phyloP scores from a whole-genome alignment of 2,888 invertebrate species.

The Ectemnius lituratus region DNA sequence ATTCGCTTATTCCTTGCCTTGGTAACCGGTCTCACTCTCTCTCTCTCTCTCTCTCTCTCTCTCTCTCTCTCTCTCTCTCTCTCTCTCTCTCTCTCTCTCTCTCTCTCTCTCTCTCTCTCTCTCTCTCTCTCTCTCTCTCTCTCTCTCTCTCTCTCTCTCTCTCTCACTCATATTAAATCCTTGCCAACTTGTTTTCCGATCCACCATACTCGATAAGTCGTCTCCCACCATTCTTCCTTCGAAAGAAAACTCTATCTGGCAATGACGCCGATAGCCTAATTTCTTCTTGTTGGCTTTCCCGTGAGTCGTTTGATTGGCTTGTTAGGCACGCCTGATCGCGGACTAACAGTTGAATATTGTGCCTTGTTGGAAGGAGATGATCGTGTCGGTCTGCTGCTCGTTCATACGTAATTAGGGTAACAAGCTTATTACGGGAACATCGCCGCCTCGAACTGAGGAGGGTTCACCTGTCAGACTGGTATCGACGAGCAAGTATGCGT shows the following conservation, averaged over 20 bases:
- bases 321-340: neutral
- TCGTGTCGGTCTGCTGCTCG: constrained; percentile 22
- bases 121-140: too few species aligned
- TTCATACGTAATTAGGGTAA: constrained; percentile 55
- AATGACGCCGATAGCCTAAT: too few species aligned
- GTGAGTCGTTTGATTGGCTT: neutral
- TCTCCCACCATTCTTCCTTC: too few species aligned
- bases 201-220: too few species aligned
- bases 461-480: constrained; percentile 59
- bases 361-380: neutral
- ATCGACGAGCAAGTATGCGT: constrained; percentile 55
- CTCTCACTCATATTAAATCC: too few species aligned
- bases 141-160: too few species aligned
- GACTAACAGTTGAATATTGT: neutral
- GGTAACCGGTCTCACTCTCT: neutral
- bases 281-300: too few species aligned
- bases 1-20: neutral
- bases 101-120: neutral
- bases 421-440: constrained; percentile 54
- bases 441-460: constrained; percentile 47
- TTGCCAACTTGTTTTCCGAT: too few species aligned
- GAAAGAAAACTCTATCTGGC: too few species aligned
- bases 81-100: neutral
- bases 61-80: too few species aligned
- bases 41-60: neutral